A percentile compares a stretch with the other conserved stretches of the same genome.
phyloP scores from a whole-genome alignment of 2,888 invertebrate species.

The Drosophila paramelanica region DNA sequence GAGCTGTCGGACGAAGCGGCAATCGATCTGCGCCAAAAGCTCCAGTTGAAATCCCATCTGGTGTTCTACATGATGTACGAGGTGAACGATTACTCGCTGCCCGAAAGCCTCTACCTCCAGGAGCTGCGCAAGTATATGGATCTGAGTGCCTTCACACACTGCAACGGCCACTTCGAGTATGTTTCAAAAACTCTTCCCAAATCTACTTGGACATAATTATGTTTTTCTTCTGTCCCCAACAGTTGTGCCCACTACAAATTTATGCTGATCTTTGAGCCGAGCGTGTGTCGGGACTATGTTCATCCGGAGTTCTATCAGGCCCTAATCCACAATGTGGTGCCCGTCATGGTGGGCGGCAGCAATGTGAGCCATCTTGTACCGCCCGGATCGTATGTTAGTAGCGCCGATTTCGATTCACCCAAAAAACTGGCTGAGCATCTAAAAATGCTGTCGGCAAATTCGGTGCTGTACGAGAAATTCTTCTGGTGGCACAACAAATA shows the following conservation, averaged over 20 bases:
- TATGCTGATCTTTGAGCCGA: conserved; percentile 88
- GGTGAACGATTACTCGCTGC: conserved; percentile 23
- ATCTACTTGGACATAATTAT: not conserved
- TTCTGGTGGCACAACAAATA: conserved; percentile 86
- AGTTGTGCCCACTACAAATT: conserved; percentile 86
- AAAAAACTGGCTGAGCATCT: conserved; percentile 86
- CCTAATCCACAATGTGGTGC: conserved; percentile 85
- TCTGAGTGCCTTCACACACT: conserved; percentile 31
- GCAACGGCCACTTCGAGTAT: conserved; percentile 38
- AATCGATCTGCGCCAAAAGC: not conserved
- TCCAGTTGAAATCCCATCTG: conserved; percentile 23
- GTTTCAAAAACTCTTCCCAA: not conserved
- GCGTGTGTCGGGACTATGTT: conserved; percentile 88
- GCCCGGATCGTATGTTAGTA: conserved; percentile 87
- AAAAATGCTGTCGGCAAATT: conserved; percentile 77
- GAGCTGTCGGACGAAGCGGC: not conserved
- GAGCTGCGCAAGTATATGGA: conserved; percentile 40
- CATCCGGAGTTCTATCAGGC: conserved; percentile 86
- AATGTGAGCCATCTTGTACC: conserved; percentile 87
- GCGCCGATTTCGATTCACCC: conserved; percentile 86
- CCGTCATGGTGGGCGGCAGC: conserved; percentile 88
- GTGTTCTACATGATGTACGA: conserved; percentile 55
- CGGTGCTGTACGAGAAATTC: conserved; percentile 87
- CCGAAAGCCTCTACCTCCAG: conserved; percentile 51
- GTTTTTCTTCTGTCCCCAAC: not conserved